Conservation (phyloP, 2,113 vertebrate genomes). For the Polyodon spathula region DNA sequence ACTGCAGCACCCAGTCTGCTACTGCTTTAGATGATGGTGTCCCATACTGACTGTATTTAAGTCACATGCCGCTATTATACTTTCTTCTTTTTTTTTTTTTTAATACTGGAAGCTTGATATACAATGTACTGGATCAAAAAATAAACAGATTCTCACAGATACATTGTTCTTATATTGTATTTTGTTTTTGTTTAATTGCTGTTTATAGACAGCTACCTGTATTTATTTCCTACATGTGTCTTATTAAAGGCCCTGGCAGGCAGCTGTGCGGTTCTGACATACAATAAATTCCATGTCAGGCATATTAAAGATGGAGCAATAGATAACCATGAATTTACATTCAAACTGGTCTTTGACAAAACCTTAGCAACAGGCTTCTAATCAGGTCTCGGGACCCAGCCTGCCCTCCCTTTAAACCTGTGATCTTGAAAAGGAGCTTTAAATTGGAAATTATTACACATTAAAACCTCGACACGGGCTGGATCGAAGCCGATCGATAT, state of each 20-base stretch:
- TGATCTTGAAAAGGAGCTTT: slow-evolving; percentile 97
- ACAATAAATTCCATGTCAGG: slow-evolving; percentile 86
- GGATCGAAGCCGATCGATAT: slow-evolving; percentile 97
- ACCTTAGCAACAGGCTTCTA: slow-evolving; percentile 89
- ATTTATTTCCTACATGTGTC: slow-evolving; percentile 79
- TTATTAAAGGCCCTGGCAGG: slow-evolving; percentile 75
- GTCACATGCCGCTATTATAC: neutral
- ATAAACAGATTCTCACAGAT: neutral
- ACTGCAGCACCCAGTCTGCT: neutral
- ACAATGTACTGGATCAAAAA: neutral
- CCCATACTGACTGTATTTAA: slow-evolving; percentile 5
- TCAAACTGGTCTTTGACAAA: slow-evolving; percentile 93
- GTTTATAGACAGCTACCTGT: slow-evolving; percentile 55
- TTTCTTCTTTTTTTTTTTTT: neutral
- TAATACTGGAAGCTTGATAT: neutral
- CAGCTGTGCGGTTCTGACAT: slow-evolving; percentile 76
- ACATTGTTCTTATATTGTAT: slow-evolving; percentile 5
- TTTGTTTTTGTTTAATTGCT: slow-evolving; percentile 39
- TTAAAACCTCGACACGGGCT: slow-evolving; percentile 88
- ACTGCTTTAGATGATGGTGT: neutral
- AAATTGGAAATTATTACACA: slow-evolving; percentile 99
- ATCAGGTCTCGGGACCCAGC: slow-evolving; percentile 76
- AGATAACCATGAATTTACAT: slow-evolving; percentile 93
- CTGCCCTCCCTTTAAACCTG: slow-evolving; percentile 87
- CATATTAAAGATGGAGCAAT: slow-evolving; percentile 82